These are phyloP conservation scores for Urocitellus parryii DNA, from an alignment of 2,113 vertebrate genomes.

Conservation along the genomic window DNA sequence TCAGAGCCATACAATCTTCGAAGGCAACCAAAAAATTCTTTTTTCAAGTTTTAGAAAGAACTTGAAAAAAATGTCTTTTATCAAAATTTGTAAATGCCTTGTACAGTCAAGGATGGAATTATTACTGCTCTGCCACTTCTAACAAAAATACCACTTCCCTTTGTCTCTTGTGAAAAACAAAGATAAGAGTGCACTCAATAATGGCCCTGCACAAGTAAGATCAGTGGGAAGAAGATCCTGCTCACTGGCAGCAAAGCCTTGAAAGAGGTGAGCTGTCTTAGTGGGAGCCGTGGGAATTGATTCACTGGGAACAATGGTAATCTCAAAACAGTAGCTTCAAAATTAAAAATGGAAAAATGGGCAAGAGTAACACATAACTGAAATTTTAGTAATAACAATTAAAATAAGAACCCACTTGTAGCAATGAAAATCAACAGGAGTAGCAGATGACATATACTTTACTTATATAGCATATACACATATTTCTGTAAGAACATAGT, in stretches of 20 bases:
- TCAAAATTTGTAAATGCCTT: conserved; percentile 22
- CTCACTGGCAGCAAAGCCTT: neutral
- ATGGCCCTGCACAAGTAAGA: neutral
- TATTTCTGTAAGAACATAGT: neutral
- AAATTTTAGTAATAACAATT: neutral
- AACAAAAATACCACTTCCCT: neutral
- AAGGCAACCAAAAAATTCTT: neutral
- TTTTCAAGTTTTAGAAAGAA: conserved; percentile 27
- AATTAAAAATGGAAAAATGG: conserved; percentile 13
- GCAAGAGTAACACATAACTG: neutral
- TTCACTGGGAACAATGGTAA: neutral
- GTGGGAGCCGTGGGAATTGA: neutral
- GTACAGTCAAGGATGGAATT: neutral
- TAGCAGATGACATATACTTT: neutral
- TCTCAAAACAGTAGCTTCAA: neutral
- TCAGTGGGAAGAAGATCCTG: neutral
- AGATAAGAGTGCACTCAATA: neutral
- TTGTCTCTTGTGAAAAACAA: neutral
- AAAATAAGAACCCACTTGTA: neutral
- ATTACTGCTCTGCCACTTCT: neutral
- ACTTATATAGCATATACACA: rapidly evolving
- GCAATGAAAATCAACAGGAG: neutral
- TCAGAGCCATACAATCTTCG: neutral
- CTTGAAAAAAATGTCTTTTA: neutral
- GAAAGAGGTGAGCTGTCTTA: neutral